Conservation (phyloP, 2,888 invertebrate species). For the Stictocephala bisonia region DNA sequence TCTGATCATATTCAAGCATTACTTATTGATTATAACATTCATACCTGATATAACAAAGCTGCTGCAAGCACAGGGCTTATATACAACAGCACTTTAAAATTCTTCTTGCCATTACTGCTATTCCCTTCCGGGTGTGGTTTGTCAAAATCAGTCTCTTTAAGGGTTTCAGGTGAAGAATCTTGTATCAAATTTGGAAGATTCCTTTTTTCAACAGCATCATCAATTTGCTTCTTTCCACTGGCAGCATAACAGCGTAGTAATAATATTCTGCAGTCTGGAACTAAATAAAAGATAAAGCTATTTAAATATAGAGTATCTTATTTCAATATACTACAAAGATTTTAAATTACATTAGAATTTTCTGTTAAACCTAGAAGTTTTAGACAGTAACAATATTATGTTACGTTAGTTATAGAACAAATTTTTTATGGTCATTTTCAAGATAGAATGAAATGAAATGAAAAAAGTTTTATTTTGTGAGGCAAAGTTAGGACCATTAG, state of each 20-base stretch:
- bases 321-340: too few species aligned
- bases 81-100: background rate
- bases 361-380: too few species aligned
- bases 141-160: background rate
- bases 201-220: constrained; percentile 7
- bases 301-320: too few species aligned
- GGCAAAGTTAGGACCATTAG: too few species aligned
- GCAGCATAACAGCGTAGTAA: constrained; percentile 10
- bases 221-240: constrained; percentile 5
- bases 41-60: constrained; percentile 14
- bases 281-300: too few species aligned
- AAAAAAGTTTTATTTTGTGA: too few species aligned
- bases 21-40: background rate
- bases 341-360: too few species aligned
- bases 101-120: background rate
- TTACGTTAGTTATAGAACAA: too few species aligned
- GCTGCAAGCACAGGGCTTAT: constrained; percentile 22
- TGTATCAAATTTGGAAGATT: constrained; percentile 12
- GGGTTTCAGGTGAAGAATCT: constrained; percentile 9
- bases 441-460: too few species aligned
- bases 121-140: background rate
- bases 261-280: background rate
- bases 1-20: background rate
- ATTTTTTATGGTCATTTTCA: too few species aligned
- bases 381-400: too few species aligned